These are phyloP conservation scores for Gulo gulo DNA, from an alignment of 2,113 vertebrate species.

Conservation along the genomic window DNA sequence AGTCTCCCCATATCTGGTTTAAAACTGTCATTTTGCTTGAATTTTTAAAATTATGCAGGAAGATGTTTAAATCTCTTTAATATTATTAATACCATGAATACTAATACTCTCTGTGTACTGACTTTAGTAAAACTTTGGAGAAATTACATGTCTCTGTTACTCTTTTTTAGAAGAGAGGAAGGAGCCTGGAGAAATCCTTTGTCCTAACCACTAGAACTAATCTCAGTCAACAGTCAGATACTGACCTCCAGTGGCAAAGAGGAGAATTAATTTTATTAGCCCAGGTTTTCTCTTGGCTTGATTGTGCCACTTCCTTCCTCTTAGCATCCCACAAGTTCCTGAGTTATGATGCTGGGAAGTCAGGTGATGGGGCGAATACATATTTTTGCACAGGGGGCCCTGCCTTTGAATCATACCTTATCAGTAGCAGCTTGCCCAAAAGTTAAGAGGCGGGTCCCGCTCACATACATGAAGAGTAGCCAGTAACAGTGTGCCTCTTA, in stretches of 20 bases:
- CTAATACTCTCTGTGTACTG: neutral
- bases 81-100: neutral
- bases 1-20: neutral
- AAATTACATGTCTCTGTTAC: neutral
- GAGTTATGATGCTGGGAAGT: neutral
- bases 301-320: neutral
- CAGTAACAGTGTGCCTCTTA: neutral
- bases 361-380: neutral
- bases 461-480: fast-evolving
- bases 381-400: neutral
- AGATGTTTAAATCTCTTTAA: neutral
- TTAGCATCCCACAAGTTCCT: neutral
- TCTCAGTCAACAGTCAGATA: neutral
- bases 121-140: neutral
- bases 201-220: neutral
- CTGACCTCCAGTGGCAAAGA: constrained; percentile 36
- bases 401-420: neutral
- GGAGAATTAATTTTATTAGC: neutral
- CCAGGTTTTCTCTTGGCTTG: neutral
- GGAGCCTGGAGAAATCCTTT: neutral
- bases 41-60: neutral
- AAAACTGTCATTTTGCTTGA: neutral
- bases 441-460: too few species aligned
- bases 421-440: too few species aligned
- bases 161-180: neutral